These are phyloP conservation scores for Rhabdophis nuchalis DNA, from an alignment of 2,797 vertebrate species.

Conservation along the genomic window DNA sequence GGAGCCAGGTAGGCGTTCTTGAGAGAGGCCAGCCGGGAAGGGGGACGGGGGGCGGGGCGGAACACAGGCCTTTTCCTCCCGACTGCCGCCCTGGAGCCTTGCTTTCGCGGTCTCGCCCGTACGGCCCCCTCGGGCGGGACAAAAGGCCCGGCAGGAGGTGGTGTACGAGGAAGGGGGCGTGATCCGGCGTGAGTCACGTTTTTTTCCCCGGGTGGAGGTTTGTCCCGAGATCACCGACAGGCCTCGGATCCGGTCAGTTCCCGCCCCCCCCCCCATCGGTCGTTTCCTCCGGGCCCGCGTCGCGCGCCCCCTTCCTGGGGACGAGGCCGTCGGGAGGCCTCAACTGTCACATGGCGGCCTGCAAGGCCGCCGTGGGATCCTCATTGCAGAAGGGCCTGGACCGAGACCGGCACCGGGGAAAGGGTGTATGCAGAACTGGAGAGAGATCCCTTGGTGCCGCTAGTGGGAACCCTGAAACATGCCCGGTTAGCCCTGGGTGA, in stretches of 20 bases:
- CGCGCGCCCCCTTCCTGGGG: background rate
- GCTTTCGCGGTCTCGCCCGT: too few relatives aligned
- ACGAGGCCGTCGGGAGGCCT: background rate
- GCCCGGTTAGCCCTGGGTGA: background rate
- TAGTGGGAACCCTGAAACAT: background rate
- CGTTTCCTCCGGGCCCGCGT: background rate
- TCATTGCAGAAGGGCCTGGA: background rate
- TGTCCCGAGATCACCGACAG: background rate
- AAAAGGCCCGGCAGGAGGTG: background rate
- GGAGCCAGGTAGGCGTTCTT: constrained; percentile 84
- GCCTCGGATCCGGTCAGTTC: background rate
- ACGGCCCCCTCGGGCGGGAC: background rate
- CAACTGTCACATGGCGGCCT: background rate
- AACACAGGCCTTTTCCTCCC: background rate
- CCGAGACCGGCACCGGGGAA: too few relatives aligned
- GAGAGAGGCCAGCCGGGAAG: background rate
- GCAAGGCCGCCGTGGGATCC: background rate
- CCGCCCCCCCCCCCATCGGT: background rate
- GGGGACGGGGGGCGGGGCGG: rapidly evolving
- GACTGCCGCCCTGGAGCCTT: background rate
- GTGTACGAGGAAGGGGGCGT: background rate
- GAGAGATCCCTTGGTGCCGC: background rate
- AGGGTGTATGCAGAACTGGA: too few relatives aligned
- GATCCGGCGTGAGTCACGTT: background rate
- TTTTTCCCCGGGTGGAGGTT: background rate